These are phyloP conservation scores for Gonatopus flavifemur DNA, from an alignment of 1,140 invertebrate genomes.

Conservation along the genomic window DNA sequence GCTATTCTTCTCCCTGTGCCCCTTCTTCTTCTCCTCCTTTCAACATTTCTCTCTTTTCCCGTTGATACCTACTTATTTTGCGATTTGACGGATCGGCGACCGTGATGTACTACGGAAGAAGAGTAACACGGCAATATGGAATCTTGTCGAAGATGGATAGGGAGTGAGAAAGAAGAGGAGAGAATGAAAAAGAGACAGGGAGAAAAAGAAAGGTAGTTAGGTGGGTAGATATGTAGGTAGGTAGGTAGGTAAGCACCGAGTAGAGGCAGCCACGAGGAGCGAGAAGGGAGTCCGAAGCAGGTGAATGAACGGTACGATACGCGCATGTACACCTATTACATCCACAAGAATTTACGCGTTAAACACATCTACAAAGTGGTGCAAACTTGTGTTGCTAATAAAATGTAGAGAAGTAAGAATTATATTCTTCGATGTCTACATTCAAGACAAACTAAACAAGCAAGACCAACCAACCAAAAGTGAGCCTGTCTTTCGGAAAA, in stretches of 20 bases:
- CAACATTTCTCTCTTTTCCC: slow-evolving; percentile 10
- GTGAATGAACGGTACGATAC: slow-evolving; percentile 51
- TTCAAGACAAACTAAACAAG: too few species aligned
- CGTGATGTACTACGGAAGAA: slow-evolving; percentile 41
- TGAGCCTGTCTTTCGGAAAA: too few species aligned
- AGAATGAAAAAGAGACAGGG: slow-evolving; percentile 6
- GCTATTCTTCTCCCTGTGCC: neutral
- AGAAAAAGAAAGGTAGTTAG: neutral
- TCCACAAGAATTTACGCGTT: too few species aligned
- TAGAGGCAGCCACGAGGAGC: neutral
- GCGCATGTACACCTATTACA: slow-evolving; percentile 22
- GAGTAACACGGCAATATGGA: slow-evolving; percentile 37
- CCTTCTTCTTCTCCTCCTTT: slow-evolving; percentile 15
- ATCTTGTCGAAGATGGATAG: slow-evolving; percentile 32
- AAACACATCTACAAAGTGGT: too few species aligned
- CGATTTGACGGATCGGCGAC: slow-evolving; percentile 32
- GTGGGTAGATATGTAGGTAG: too few species aligned
- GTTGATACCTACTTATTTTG: slow-evolving; percentile 19
- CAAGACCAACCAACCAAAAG: too few species aligned
- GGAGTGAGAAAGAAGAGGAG: slow-evolving; percentile 15
- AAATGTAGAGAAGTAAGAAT: too few species aligned
- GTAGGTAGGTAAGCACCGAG: neutral
- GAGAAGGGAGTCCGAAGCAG: slow-evolving; percentile 33
- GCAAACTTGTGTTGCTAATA: too few species aligned
- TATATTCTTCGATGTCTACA: too few species aligned